These are phyloP conservation scores for Zaprionus camerounensis DNA, from an alignment of 1,140 invertebrate species.

Conservation along the genomic window DNA sequence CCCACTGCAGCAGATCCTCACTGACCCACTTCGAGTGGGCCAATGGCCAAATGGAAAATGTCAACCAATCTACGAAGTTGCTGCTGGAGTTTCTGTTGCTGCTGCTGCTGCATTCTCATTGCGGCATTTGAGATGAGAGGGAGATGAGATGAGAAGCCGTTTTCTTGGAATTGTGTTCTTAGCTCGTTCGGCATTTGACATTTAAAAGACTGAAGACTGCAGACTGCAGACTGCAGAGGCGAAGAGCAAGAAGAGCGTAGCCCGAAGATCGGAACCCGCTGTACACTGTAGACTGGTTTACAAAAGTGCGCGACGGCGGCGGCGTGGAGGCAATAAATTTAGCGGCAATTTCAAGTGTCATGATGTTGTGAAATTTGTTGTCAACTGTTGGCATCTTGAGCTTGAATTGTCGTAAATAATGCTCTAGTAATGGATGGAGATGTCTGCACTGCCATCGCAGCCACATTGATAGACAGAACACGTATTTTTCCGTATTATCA, in stretches of 20 bases:
- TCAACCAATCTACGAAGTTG: conserved; percentile 57
- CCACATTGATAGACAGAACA: conserved; percentile 72
- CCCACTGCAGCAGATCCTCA: conserved; percentile 1
- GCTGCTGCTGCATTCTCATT: conserved; percentile 57
- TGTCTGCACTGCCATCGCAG: conserved; percentile 31
- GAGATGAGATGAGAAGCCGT: conserved; percentile 20
- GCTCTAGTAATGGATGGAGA: conserved; percentile 62
- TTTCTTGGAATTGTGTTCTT: conserved; percentile 55
- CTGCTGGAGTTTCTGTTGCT: not conserved
- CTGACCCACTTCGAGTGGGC: conserved; percentile 47
- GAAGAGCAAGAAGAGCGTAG: conserved; percentile 1
- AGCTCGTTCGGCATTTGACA: conserved; percentile 73
- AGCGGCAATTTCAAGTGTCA: conserved; percentile 60
- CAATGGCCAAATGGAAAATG: conserved; percentile 54
- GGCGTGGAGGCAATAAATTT: conserved; percentile 67
- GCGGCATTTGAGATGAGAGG: conserved; percentile 55
- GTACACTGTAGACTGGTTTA: conserved; percentile 58
- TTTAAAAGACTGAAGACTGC: conserved; percentile 43
- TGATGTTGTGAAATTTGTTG: conserved; percentile 74
- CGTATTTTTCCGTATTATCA: conserved; percentile 43
- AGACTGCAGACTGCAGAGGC: not conserved
- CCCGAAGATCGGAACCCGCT: not conserved
- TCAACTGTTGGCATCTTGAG: conserved; percentile 72
- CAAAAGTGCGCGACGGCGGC: conserved; percentile 25
- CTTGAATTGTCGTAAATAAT: conserved; percentile 80